Evolutionary conservation across 2,797 vertebrate species (phyloP).

Genomic region (Arctocebus calabarensis): DNA sequence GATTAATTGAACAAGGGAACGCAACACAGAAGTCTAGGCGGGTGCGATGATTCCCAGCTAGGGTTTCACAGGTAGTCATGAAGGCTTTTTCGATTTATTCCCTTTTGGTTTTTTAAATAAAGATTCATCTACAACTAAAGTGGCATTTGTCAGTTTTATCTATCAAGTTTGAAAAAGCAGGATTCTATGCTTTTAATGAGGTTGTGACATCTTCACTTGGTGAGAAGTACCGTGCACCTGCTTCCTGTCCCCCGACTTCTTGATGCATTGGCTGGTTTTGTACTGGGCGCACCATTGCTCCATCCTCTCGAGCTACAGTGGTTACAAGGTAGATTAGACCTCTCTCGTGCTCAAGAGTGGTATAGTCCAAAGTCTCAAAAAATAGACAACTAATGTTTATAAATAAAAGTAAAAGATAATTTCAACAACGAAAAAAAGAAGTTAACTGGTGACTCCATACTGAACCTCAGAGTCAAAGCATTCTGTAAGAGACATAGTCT

Average conservation of each 20-base stretch:
- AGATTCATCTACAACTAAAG: not conserved
- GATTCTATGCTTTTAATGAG: conserved; percentile 28
- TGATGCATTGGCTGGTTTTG: not conserved
- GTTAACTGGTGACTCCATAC: too few species aligned
- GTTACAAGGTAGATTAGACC: not conserved
- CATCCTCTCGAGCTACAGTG: not conserved
- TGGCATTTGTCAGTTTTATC: not conserved
- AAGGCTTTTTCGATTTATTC: not conserved
- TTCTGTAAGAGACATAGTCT: too few species aligned
- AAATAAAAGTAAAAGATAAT: too few species aligned
- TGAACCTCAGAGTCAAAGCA: too few species aligned
- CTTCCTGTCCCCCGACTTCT: conserved; percentile 22
- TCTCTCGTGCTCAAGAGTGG: not conserved
- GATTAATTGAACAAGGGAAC: not conserved
- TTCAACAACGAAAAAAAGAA: too few species aligned
- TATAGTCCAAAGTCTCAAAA: not conserved
- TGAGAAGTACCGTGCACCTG: not conserved
- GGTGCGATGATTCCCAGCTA: not conserved
- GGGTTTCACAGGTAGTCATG: not conserved
- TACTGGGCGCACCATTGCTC: not conserved
- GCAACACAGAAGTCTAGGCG: not conserved
- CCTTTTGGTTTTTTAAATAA: not conserved
- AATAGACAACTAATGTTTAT: too few species aligned
- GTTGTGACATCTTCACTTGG: not conserved
- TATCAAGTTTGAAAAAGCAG: conserved; percentile 2